Percentiles rank a stretch among this genome's conserved stretches.
Conservation (phyloP, 2,797 vertebrate genomes). For the Amazona finschi region DNA sequence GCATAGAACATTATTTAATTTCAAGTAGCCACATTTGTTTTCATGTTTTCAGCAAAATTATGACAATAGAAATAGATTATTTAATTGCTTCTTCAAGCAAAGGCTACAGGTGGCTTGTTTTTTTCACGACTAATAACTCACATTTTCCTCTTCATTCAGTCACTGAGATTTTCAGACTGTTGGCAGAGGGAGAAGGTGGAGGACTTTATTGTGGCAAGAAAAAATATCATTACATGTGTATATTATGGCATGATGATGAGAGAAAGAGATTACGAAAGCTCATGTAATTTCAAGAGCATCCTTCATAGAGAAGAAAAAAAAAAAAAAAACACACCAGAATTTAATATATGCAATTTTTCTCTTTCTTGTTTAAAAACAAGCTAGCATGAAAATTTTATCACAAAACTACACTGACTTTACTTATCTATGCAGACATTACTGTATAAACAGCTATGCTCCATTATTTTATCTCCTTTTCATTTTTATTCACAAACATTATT, state of each 20-base stretch:
- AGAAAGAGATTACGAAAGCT: neutral
- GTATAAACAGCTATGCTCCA: neutral
- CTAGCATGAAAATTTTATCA: neutral
- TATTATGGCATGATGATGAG: neutral
- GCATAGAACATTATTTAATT: constrained; percentile 47
- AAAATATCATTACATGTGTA: neutral
- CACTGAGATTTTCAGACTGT: neutral
- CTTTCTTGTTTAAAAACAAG: neutral
- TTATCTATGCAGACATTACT: neutral
- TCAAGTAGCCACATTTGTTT: constrained; percentile 58
- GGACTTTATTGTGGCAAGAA: neutral
- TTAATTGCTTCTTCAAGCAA: constrained; percentile 54
- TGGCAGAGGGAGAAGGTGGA: neutral
- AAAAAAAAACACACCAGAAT: neutral
- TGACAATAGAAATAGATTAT: constrained; percentile 60
- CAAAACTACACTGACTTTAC: neutral
- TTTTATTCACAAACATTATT: neutral
- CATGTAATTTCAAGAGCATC: neutral
- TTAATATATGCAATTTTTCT: neutral
- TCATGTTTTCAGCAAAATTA: constrained; percentile 56
- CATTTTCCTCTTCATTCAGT: constrained; percentile 32
- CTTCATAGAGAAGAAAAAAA: neutral
- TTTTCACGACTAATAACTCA: constrained; percentile 20
- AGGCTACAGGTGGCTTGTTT: constrained; percentile 29
- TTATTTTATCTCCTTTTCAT: neutral